Percentiles rank a stretch among this genome's conserved stretches.
phyloP scores from a whole-genome alignment of 1,140 invertebrate species.

The Drosophila melanica region DNA sequence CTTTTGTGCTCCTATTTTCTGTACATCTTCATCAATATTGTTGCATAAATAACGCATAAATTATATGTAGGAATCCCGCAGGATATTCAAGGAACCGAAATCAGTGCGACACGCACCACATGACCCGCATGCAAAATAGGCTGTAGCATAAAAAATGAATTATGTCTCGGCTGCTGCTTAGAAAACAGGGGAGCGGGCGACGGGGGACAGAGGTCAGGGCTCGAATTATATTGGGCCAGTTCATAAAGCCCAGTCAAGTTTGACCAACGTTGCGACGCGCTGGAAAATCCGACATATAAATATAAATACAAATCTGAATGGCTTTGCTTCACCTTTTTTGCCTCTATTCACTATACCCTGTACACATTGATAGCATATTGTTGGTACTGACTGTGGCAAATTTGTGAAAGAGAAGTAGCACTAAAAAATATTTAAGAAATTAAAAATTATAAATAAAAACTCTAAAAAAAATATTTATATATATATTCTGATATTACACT shows the following conservation, averaged over 20 bases:
- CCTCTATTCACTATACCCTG: not conserved
- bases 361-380: not conserved
- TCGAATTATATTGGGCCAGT: slow-evolving; percentile 67
- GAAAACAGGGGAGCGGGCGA: no score
- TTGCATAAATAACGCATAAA: slow-evolving; percentile 78
- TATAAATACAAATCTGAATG: slow-evolving; percentile 42
- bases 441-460: no score
- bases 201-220: slow-evolving; percentile 23
- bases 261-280: slow-evolving; percentile 59
- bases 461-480: no score
- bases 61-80: slow-evolving; percentile 50
- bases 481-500: no score
- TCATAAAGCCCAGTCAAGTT: slow-evolving; percentile 67
- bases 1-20: not conserved
- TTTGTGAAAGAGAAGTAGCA: no score
- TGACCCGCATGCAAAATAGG: slow-evolving; percentile 66
- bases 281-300: slow-evolving; percentile 31
- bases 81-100: slow-evolving; percentile 45
- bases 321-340: slow-evolving; percentile 55
- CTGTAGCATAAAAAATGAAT: slow-evolving; percentile 72
- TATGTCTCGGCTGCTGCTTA: slow-evolving; percentile 41
- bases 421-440: no score
- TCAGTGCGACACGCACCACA: slow-evolving; percentile 61
- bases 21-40: slow-evolving; percentile 57
- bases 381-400: no score